Base-by-base conservation (phyloP, 2,113 vertebrate genomes). In the Plectropomus leopardus region DNA sequence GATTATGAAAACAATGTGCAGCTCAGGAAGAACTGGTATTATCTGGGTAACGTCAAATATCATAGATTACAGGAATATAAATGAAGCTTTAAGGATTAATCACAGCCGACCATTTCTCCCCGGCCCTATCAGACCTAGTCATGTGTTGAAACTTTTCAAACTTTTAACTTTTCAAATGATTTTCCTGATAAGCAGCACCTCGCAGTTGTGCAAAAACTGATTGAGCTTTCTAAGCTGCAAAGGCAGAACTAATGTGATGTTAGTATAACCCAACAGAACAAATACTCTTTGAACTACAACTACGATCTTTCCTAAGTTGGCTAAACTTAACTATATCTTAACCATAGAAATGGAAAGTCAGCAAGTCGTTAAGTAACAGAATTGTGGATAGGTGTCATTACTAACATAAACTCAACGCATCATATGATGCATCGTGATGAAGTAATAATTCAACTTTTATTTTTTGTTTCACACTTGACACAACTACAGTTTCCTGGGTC, bases 61-160 rank as follows among this genome's bases (percentile, higher is more conserved):
- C 19, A 32, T n/a, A 75, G 47, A 76, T 78, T 78, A 74, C 28
- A 75, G 50, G 82, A 80, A 85, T 87, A 77, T 50, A 44, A 73
- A 69, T 48, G 2, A 78, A 44, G 40, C 44, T 71, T 71, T 44
- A 70, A 15, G 4, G 71, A 80, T 76, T 68, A 54, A 75, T 72
- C 19, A 32, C 1, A 5, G 55, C 4, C 57, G 10, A 70, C 24
- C 24, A 45, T 15, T 5, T 72, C 1, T 50, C 3, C 4, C 9
- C 13, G n/a, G 47, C 1, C 1, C 9, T 4, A 11, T 17, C 1
- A 9, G 60, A 42, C 24, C 53, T 36, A 28, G 3, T 50, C 19
- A 17, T 64, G 55, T 54, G 1, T n/a, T 54, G 9, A 72, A 60
- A 66, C 65, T 68, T 70, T 57, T 26, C 3, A 51, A 71, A 36